Base-by-base conservation (phyloP, 2,113 vertebrate species). In the Empidonax alnorum region DNA sequence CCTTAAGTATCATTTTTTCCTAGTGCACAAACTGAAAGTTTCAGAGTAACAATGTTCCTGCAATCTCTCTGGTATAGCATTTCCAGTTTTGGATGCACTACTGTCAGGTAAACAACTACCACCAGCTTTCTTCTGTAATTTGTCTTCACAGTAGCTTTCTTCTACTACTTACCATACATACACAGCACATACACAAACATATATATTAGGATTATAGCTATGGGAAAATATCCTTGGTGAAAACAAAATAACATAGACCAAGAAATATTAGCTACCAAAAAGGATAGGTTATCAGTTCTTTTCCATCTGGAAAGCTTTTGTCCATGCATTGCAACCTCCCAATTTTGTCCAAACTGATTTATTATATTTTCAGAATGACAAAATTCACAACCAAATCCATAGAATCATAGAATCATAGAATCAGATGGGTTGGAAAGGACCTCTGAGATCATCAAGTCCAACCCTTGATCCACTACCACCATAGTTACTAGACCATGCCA, bases 281-380 rank as follows among this genome's bases (percentile, higher is more conserved):
- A 6, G 11, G 18, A 46, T 7, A 80, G 27, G 10, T 46, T 67
- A 37, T 14, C 7, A 20, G 25, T 11, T 79, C 84, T 87, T 58
- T 24, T 87, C 35, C 33, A 72, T 25, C 46, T 50, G 10, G 55
- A 69, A 90, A 80, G 31, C 18, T 94, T 76, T 84, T 41, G 18
- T 31, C 23, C 30, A 23, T 20, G 11, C 14, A 23, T 56, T 78
- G 27, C 23, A 77, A 25, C 79, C 50, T 73, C 53, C 19, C 25
- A 13, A 58, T 59, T 75, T 89, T 75, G 55, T 80, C n/a, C 49
- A 79, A 67, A 88, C 17, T 23, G 14, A 3, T 69, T 12, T 25
- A 65, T 81, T 93, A 96, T 66, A 59, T 69, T 87, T 93, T 94
- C 59, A 62, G 44, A 81, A 55, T 53, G 20, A 65, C 30, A 86